These are phyloP conservation scores for Hemicordylus capensis DNA, from an alignment of 2,113 vertebrate genomes.

Conservation along the genomic window DNA sequence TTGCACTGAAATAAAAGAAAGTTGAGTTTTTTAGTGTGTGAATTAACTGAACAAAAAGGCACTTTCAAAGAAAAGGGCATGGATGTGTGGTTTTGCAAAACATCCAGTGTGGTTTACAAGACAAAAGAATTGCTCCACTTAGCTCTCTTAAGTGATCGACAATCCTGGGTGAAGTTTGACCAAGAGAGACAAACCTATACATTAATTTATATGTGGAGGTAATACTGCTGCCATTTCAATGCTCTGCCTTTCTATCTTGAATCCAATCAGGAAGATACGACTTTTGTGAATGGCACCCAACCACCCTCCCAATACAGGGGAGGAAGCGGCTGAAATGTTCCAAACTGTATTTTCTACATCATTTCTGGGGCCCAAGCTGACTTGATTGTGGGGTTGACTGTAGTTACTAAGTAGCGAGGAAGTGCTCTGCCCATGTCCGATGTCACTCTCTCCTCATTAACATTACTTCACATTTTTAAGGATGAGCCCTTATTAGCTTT, in stretches of 20 bases:
- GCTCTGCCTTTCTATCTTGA: background rate
- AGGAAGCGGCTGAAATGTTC: constrained; percentile 73
- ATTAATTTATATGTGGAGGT: background rate
- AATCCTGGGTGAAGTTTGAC: constrained; percentile 27
- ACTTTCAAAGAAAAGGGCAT: constrained; percentile 34
- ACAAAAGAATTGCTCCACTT: constrained; percentile 52
- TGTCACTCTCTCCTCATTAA: background rate
- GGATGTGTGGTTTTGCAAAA: constrained; percentile 40
- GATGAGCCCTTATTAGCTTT: background rate
- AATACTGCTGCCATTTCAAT: rapidly evolving
- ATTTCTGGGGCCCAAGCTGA: background rate
- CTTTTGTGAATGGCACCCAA: constrained; percentile 43
- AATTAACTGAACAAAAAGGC: constrained; percentile 67
- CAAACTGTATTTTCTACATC: constrained; percentile 20
- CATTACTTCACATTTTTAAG: background rate
- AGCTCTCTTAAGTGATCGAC: constrained; percentile 49
- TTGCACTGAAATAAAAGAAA: constrained; percentile 65
- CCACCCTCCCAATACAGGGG: constrained; percentile 67
- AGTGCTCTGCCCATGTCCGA: background rate
- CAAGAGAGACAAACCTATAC: background rate
- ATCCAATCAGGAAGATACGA: constrained; percentile 55
- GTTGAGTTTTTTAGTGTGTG: constrained; percentile 58
- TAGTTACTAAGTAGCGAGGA: background rate
- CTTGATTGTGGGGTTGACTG: background rate
- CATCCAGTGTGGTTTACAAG: background rate